Conservation (phyloP, 2,113 vertebrate genomes). For the Lophochroa leadbeateri region DNA sequence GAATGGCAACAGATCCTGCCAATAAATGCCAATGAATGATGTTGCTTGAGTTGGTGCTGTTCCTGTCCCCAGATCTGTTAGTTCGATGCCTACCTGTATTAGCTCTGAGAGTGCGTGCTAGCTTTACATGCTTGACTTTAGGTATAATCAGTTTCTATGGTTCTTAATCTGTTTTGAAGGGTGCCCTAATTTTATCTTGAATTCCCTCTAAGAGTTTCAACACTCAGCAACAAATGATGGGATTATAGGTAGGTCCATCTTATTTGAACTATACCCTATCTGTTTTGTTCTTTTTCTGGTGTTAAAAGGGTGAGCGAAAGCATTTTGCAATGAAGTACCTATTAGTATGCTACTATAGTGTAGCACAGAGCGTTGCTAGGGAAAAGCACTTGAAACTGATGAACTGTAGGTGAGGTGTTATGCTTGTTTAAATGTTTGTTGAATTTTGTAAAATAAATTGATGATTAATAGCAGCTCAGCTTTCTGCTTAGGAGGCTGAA, state of each 20-base stretch:
- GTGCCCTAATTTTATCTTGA: background rate
- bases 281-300: background rate
- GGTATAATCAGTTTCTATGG: background rate
- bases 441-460: background rate
- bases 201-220: background rate
- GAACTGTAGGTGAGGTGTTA: background rate
- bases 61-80: background rate
- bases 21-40: background rate
- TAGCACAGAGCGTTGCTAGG: accelerated
- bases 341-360: background rate
- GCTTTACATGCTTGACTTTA: background rate
- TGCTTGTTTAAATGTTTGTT: background rate
- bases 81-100: background rate
- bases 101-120: background rate
- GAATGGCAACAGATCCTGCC: background rate
- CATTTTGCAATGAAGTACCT: background rate
- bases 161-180: background rate
- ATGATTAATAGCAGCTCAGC: background rate
- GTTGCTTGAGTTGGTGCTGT: background rate
- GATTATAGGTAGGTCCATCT: background rate
- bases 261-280: background rate
- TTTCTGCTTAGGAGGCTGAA: background rate
- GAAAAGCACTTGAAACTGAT: background rate
- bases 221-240: background rate
- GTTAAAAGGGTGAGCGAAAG: background rate